These are phyloP conservation scores for Clepsis dumicolana DNA, from an alignment of 2,888 invertebrate species.

Conservation along the genomic window DNA sequence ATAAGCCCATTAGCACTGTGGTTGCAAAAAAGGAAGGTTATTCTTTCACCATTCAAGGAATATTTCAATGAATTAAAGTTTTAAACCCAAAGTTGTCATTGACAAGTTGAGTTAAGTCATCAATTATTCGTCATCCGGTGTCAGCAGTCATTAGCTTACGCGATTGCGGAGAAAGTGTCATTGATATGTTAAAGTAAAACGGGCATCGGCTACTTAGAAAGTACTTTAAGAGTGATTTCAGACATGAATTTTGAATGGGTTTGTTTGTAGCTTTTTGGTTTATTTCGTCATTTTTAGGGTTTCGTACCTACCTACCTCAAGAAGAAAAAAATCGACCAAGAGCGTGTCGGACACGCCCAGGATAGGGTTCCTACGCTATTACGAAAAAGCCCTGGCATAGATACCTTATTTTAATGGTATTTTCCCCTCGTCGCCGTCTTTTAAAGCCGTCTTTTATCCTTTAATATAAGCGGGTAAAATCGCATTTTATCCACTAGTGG, in stretches of 20 bases:
- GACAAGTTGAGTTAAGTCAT: conserved; percentile 4
- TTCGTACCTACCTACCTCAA: no score
- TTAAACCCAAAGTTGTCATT: not conserved
- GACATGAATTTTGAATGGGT: not conserved
- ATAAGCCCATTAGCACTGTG: no score
- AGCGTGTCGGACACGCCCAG: no score
- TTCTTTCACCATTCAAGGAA: not conserved
- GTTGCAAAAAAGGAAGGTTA: not conserved
- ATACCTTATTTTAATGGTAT: no score
- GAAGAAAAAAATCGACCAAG: no score
- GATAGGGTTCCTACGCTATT: no score
- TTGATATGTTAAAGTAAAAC: conserved; percentile 23
- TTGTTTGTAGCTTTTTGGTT: not conserved
- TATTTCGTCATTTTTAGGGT: no score
- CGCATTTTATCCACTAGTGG: no score
- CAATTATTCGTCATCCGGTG: conserved; percentile 16
- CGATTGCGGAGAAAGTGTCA: conserved; percentile 30
- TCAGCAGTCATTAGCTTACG: conserved; percentile 21
- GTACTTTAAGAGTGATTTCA: not conserved
- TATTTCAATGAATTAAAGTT: not conserved
- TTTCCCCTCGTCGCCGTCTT: no score
- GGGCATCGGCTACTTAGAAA: conserved; percentile 9
- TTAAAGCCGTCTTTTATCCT: no score
- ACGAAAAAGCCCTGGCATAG: no score
- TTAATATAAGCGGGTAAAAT: no score